These are phyloP conservation scores for Oceanodroma leucorhoa DNA, from an alignment of 2,797 vertebrate species.

Conservation along the genomic window DNA sequence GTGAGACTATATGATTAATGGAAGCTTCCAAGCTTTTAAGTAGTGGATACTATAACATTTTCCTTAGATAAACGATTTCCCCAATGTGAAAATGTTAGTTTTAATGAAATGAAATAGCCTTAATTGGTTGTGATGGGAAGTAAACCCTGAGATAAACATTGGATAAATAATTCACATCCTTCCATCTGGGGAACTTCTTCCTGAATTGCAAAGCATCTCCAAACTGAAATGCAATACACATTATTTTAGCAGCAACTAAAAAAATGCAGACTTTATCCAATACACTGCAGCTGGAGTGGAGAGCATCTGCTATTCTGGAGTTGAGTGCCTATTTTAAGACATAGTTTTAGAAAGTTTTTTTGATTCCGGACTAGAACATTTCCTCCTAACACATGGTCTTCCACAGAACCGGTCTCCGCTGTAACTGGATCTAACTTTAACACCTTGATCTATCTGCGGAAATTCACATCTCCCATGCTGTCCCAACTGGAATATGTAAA, in stretches of 20 bases:
- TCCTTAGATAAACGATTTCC: slow-evolving; percentile 73
- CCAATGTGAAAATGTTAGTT: slow-evolving; percentile 73
- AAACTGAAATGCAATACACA: slow-evolving; percentile 44
- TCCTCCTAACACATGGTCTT: not conserved
- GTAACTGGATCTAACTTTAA: not conserved
- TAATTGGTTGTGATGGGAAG: slow-evolving; percentile 80
- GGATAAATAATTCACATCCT: slow-evolving; percentile 78
- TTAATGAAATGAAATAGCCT: slow-evolving; percentile 78
- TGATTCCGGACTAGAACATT: not conserved
- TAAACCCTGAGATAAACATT: slow-evolving; percentile 78
- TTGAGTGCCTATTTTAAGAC: slow-evolving; percentile 2
- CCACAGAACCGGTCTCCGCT: not conserved
- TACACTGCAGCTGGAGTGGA: not conserved
- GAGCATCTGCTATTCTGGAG: slow-evolving; percentile 11
- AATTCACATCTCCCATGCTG: not conserved
- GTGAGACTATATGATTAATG: slow-evolving; percentile 22
- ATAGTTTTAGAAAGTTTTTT: not conserved
- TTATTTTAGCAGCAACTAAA: slow-evolving; percentile 40
- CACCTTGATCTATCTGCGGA: not conserved
- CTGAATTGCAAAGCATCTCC: slow-evolving; percentile 56
- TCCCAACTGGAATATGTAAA: not conserved
- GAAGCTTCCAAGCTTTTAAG: slow-evolving; percentile 51
- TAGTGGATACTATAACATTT: slow-evolving; percentile 63
- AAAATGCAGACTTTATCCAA: slow-evolving; percentile 17
- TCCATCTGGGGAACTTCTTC: slow-evolving; percentile 76